phyloP scores from a whole-genome alignment of 2,113 vertebrate genomes.

The Natator depressus region DNA sequence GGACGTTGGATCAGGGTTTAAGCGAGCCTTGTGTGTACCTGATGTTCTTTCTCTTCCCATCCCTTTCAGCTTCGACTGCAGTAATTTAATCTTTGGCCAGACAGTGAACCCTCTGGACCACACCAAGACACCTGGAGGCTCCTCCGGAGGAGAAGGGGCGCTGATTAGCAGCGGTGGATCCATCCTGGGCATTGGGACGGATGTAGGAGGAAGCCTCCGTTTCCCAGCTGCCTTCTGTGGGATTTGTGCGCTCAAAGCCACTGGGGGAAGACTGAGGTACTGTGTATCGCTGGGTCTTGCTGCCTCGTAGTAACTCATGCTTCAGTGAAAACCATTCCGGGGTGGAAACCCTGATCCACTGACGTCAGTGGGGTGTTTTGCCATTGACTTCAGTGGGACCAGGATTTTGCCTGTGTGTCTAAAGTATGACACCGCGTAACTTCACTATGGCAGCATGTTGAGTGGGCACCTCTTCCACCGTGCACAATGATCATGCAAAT shows the following conservation, averaged over 20 bases:
- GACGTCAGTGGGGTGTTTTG: no score
- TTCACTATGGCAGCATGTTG: background rate
- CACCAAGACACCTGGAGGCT: constrained; percentile 76
- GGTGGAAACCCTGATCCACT: background rate
- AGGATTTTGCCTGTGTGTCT: background rate
- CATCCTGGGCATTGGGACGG: constrained; percentile 78
- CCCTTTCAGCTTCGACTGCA: constrained; percentile 77
- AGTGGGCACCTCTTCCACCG: background rate
- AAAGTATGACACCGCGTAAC: background rate
- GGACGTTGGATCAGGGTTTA: background rate
- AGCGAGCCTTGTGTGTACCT: no score
- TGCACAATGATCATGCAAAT: background rate
- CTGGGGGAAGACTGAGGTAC: constrained; percentile 79
- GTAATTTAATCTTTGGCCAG: constrained; percentile 78
- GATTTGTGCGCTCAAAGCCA: constrained; percentile 81
- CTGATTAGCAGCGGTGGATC: constrained; percentile 80
- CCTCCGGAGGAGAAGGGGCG: constrained; percentile 82
- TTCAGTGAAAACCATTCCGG: background rate
- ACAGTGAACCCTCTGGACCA: constrained; percentile 73
- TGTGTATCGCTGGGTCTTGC: background rate
- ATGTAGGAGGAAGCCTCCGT: constrained; percentile 82
- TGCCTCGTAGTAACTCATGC: background rate
- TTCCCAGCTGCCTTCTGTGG: constrained; percentile 83
- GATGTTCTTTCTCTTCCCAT: background rate
- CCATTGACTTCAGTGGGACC: background rate